Evolutionary conservation across 2,113 vertebrate species (phyloP).

Genomic region (Cyanoderma ruficeps): DNA sequence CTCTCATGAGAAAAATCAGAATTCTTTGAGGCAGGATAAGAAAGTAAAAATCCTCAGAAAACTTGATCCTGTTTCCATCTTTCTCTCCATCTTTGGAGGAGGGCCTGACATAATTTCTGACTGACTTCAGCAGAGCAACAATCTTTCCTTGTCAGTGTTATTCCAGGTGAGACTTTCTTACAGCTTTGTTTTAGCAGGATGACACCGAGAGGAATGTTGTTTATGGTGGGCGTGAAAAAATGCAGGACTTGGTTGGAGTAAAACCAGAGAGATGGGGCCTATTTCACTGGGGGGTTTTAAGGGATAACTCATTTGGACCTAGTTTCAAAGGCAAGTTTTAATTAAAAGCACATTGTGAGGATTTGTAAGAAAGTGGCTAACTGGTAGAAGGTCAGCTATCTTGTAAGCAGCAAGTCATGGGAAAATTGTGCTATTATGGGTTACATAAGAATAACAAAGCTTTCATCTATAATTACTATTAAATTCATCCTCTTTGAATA

Average conservation of each 20-base stretch:
- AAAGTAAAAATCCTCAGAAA: not conserved
- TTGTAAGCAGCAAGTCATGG: conserved; percentile 50
- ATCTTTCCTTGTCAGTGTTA: not conserved
- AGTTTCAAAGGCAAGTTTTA: conserved; percentile 38
- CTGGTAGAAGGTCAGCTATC: conserved; percentile 43
- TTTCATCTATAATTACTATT: conserved; percentile 56
- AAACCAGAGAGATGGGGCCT: not conserved
- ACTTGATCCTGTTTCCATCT: not conserved
- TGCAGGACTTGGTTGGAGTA: not conserved
- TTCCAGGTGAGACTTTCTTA: not conserved
- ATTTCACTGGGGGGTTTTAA: not conserved
- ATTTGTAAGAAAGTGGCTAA: conserved; percentile 12
- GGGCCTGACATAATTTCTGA: not conserved
- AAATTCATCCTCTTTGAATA: conserved; percentile 39
- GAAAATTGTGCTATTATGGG: conserved; percentile 33
- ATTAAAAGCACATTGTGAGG: conserved; percentile 44
- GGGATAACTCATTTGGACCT: conserved; percentile 11
- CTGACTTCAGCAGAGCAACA: not conserved
- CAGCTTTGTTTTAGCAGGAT: not conserved
- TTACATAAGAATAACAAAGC: conserved; percentile 59
- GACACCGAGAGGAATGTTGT: not conserved
- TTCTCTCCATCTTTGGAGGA: not conserved
- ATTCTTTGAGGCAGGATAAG: not conserved
- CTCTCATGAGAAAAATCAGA: not conserved
- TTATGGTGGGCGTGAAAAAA: not conserved